Conservation (phyloP, 2,888 invertebrate genomes). For the Chesias legatella region DNA sequence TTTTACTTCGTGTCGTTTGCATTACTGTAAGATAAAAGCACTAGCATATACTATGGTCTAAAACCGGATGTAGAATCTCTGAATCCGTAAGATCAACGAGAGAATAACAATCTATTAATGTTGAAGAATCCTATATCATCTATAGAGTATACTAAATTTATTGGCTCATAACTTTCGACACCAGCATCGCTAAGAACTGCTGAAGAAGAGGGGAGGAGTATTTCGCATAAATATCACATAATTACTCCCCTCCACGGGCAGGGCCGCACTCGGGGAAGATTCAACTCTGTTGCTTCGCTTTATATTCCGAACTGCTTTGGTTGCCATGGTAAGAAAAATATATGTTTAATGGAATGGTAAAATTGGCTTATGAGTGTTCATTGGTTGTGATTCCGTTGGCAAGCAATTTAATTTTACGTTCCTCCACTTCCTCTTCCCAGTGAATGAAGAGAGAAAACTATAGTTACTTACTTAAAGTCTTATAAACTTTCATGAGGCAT, state of each 20-base stretch:
- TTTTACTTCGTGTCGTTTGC: no score
- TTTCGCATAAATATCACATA: conserved; percentile 62
- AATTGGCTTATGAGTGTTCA: conserved; percentile 8
- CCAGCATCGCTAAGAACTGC: conserved; percentile 44
- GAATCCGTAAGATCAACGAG: no score
- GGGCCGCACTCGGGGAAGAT: conserved; percentile 33
- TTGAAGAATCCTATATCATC: background rate
- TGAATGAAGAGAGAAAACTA: no score
- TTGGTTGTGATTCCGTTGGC: no score
- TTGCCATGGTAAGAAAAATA: conserved; percentile 9
- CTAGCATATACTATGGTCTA: no score
- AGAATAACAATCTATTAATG: background rate
- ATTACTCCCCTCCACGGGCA: conserved; percentile 51
- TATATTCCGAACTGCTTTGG: conserved; percentile 10
- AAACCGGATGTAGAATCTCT: no score
- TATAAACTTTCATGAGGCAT: no score
- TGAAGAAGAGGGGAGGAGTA: conserved; percentile 45
- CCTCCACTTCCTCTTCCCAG: no score
- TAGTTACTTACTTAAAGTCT: no score
- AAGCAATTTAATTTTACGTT: no score
- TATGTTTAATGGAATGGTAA: conserved; percentile 11
- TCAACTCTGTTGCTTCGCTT: conserved; percentile 11
- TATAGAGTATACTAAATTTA: conserved; percentile 3
- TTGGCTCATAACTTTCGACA: conserved; percentile 37
- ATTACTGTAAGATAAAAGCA: no score